phyloP scores from a whole-genome alignment of 2,888 invertebrate species.

The Ellobium chinense region DNA sequence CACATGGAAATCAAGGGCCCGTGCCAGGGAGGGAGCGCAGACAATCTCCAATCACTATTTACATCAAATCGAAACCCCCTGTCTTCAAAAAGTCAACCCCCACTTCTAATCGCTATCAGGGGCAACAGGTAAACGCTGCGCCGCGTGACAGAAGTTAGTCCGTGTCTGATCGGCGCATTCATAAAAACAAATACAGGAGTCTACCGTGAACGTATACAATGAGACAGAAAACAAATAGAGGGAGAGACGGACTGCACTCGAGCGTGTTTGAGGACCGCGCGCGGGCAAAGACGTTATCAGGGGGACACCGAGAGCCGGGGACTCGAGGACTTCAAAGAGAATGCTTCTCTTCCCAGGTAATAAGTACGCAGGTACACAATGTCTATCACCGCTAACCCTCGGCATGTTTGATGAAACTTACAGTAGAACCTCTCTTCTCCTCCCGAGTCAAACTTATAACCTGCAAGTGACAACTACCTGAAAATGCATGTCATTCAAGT shows the following conservation, averaged over 20 bases:
- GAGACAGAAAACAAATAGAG: neutral
- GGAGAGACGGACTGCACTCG: neutral
- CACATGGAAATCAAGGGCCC: too few relatives aligned
- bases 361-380: neutral
- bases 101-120: neutral
- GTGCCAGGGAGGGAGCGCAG: too few relatives aligned
- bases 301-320: neutral
- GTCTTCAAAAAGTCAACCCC: neutral
- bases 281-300: neutral
- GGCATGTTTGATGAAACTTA: neutral
- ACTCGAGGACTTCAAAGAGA: conserved; percentile 1
- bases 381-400: neutral
- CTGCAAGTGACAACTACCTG: too few relatives aligned
- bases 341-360: neutral
- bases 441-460: too few relatives aligned
- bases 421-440: too few relatives aligned
- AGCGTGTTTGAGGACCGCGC: neutral
- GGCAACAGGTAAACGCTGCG: neutral
- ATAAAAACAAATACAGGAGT: neutral
- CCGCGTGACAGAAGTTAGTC: neutral
- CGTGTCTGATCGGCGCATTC: neutral
- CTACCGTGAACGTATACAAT: neutral
- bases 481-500: too few relatives aligned
- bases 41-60: neutral
- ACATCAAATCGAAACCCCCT: neutral